These are phyloP conservation scores for Lepidurus packardi DNA, from an alignment of 1,140 invertebrate genomes.

Conservation along the genomic window DNA sequence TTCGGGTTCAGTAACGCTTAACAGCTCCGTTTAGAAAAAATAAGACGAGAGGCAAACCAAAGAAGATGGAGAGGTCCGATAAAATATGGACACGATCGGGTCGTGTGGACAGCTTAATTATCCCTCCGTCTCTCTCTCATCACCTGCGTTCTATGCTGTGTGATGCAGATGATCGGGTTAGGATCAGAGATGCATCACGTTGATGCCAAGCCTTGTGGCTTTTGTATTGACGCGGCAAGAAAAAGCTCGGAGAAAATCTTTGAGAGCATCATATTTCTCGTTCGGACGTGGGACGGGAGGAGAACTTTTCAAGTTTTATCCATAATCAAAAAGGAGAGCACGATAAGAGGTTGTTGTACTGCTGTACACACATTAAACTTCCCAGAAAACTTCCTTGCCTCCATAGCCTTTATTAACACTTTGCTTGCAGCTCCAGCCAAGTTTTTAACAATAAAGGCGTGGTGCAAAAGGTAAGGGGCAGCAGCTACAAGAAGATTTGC, in stretches of 20 bases:
- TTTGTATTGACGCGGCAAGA: not conserved
- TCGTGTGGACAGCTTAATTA: conserved; percentile 21
- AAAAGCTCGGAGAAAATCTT: not conserved
- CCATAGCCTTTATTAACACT: not conserved
- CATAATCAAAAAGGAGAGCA: conserved; percentile 13
- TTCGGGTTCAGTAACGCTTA: not conserved
- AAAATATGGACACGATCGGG: conserved; percentile 19
- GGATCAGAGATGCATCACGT: conserved; percentile 6
- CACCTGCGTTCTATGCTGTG: not conserved
- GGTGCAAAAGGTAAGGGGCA: not conserved
- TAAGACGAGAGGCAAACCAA: not conserved
- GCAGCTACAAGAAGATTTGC: too few relatives aligned
- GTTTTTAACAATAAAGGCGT: not conserved
- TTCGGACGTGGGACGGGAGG: conserved; percentile 10
- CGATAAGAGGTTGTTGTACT: conserved; percentile 3
- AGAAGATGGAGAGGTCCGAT: conserved; percentile 9
- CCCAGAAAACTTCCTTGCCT: not conserved
- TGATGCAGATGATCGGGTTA: not conserved
- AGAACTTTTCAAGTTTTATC: conserved; percentile 11
- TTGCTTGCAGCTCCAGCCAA: not conserved
- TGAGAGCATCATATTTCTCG: conserved; percentile 15
- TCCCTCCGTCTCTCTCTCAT: conserved; percentile 13
- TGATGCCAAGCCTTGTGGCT: not conserved
- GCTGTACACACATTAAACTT: not conserved
- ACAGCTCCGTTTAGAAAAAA: not conserved